A percentile compares a stretch with the other conserved stretches of the same genome.
phyloP scores from a whole-genome alignment of 2,797 vertebrate genomes.

The Anguilla pacifica region DNA sequence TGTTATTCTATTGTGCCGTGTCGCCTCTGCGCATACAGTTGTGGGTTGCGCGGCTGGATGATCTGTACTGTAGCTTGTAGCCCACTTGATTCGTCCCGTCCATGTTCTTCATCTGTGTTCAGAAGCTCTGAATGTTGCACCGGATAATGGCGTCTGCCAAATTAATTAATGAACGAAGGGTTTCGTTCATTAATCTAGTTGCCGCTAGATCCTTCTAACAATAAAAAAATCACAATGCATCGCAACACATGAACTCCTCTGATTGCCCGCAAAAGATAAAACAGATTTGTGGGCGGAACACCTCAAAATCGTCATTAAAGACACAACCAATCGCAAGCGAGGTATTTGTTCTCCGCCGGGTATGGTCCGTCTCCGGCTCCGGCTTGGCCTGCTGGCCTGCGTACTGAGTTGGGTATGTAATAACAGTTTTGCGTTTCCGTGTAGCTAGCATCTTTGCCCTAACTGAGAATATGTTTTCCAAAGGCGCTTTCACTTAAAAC shows the following conservation, averaged over 20 bases:
- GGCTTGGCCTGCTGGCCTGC: background rate
- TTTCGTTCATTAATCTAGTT: background rate
- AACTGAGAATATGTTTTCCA: conserved; percentile 23
- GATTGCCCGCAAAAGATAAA: background rate
- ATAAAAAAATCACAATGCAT: background rate
- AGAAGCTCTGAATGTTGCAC: background rate
- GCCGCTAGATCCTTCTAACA: background rate
- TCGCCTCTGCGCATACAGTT: background rate
- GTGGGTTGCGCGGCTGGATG: background rate
- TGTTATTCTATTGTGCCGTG: background rate
- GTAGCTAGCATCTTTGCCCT: conserved; percentile 9
- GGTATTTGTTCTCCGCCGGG: conserved; percentile 17
- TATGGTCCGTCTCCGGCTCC: background rate
- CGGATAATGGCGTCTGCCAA: background rate
- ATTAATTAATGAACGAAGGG: background rate
- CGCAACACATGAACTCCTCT: background rate
- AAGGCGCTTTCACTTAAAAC: background rate
- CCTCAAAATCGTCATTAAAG: background rate
- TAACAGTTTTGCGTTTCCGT: conserved; percentile 15
- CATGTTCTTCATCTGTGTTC: background rate
- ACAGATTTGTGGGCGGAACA: conserved; percentile 18
- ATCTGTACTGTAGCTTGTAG: background rate
- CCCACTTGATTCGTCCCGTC: background rate
- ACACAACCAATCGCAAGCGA: conserved; percentile 21
- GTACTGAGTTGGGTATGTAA: conserved; percentile 8